Evolutionary conservation across 2,797 vertebrate species (phyloP), one percentile per base, ranked within the genome.

Genomic region (Spheniscus humboldti): DNA sequence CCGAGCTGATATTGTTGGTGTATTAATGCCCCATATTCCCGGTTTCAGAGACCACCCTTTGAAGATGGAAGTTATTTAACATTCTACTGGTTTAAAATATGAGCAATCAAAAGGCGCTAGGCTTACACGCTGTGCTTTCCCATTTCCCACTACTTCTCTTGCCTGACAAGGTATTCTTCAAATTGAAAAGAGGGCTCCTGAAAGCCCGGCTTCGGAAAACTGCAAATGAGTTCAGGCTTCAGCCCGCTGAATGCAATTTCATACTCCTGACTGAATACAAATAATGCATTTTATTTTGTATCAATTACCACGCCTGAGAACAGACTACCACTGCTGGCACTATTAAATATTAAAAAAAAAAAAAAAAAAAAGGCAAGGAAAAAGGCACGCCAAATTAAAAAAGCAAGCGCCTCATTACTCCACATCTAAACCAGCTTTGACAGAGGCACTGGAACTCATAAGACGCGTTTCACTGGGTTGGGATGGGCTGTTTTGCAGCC

Each of bases 151-250:
- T 87, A 86, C 87, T 94, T 91, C 91, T 80, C 93, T 57, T 45
- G 94, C 95, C 97, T 95, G 96, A 96, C 97, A 92, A 95, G 97
- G 97, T 90, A 96, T 89, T 96, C 96, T 96, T 97, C 96, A 93
- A 93, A 93, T 87, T 79, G 94, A 96, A 95, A 94, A 97, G 96
- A 89, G 92, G 97, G 77, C 91, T 97, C 92, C 92, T 88, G 67
- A 94, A 88, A 93, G 87, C 94, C 90, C 47, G 2, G 90, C 96
- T 97, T 43, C 37, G 53, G 82, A 71, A 96, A 73, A 45, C 97
- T 67, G 92, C 77, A 95, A 95, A 97, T 59, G 96, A 97, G 94
- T 85, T 94, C 94, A 93, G 94, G 95, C 96, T 90, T 82, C 94
- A 92, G 95, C 94, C 96, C 37, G 28, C 76, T 83, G 96, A 91